Percentiles rank a stretch among this genome's conserved stretches.
Conservation (phyloP, 2,113 vertebrate genomes). For the Gorsachius goisagi region DNA sequence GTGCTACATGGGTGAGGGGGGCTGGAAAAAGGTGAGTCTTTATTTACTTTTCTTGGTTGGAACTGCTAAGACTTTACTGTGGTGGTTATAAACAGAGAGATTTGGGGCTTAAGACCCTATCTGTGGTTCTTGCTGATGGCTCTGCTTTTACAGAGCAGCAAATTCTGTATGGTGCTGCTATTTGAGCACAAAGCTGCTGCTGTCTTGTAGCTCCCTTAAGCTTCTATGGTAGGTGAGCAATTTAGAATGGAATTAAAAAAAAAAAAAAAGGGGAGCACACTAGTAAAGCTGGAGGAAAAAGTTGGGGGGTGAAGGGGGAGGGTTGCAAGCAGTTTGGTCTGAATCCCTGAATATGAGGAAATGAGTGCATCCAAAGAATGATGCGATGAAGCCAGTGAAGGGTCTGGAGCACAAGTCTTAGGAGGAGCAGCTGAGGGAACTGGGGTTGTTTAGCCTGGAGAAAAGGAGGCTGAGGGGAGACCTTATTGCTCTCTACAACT, state of each 20-base stretch:
- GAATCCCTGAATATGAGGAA: background rate
- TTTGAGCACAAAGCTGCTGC: background rate
- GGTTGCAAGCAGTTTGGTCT: background rate
- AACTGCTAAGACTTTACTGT: background rate
- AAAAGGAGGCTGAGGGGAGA: background rate
- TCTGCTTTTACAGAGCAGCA: background rate
- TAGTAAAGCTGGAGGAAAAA: background rate
- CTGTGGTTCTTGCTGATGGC: background rate
- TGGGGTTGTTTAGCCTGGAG: background rate
- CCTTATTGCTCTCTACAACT: background rate
- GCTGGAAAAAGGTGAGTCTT: background rate
- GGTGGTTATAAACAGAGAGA: background rate
- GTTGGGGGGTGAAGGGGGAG: accelerated
- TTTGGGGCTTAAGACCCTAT: background rate
- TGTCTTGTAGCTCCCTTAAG: background rate
- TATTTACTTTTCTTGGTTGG: background rate
- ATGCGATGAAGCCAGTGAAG: background rate
- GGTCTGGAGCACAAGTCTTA: background rate
- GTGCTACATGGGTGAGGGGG: accelerated
- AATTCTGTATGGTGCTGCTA: background rate
- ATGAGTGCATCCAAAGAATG: background rate
- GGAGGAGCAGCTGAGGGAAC: background rate
- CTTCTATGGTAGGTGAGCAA: background rate
- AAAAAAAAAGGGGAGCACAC: background rate
- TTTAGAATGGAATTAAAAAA: background rate